Conservation (phyloP, 1,140 invertebrate species). For the Drosophila repletoides region DNA sequence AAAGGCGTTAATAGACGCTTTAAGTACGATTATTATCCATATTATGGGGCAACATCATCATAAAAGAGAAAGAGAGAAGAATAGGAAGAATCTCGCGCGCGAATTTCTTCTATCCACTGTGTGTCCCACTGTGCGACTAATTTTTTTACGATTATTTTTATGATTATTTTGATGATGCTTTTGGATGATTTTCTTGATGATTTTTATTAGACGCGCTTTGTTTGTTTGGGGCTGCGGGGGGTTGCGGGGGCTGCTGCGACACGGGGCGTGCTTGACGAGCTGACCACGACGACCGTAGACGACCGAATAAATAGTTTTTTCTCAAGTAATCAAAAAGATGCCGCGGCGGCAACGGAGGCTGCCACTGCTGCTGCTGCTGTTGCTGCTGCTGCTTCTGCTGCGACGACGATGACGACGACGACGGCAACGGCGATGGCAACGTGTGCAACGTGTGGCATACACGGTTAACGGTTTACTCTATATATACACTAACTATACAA, state of each 20-base stretch:
- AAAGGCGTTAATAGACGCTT: constrained; percentile 30
- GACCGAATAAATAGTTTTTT: constrained; percentile 55
- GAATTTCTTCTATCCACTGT: constrained; percentile 42
- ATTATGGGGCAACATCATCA: constrained; percentile 39
- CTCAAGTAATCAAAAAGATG: constrained; percentile 39
- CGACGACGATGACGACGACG: background rate
- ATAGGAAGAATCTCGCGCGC: no score
- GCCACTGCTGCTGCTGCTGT: constrained; percentile 31
- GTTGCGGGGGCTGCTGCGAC: constrained; percentile 13
- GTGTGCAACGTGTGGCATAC: constrained; percentile 53
- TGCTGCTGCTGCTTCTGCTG: constrained; percentile 27
- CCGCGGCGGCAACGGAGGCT: no score
- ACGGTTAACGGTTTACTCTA: no score
- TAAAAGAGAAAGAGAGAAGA: constrained; percentile 12
- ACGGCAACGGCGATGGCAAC: constrained; percentile 26
- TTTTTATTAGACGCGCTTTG: constrained; percentile 63
- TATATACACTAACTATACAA: no score
- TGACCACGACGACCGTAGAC: constrained; percentile 50
- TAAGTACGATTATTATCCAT: constrained; percentile 36
- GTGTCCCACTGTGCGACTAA: constrained; percentile 40
- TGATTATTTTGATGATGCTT: constrained; percentile 72
- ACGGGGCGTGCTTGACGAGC: constrained; percentile 28
- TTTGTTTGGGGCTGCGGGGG: constrained; percentile 15
- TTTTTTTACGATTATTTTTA: constrained; percentile 80
- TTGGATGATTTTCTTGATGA: constrained; percentile 71